These are phyloP conservation scores for Neotoma lepida DNA, from an alignment of 2,113 vertebrate genomes.

Conservation along the genomic window DNA sequence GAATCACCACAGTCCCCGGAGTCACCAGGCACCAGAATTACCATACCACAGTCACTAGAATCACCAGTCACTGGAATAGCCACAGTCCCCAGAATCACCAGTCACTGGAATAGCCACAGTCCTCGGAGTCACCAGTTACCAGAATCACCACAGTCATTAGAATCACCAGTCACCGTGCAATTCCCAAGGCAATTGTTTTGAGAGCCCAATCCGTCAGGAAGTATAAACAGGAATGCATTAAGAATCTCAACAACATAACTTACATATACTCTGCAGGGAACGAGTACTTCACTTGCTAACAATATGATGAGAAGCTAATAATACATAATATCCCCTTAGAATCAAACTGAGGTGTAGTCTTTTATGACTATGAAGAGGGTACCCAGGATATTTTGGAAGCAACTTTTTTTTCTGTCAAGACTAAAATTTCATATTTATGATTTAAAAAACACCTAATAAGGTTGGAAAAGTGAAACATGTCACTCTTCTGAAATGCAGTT, in stretches of 20 bases:
- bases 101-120: no score
- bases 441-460: background rate
- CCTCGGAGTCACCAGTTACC: no score
- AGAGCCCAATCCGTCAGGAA: background rate
- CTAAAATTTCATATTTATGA: constrained; percentile 2
- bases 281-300: background rate
- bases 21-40: background rate
- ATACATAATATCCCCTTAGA: background rate
- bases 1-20: background rate
- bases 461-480: background rate
- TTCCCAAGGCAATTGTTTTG: background rate
- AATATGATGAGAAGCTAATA: background rate
- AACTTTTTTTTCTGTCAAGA: constrained; percentile 20
- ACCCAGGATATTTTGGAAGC: constrained; percentile 27
- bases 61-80: background rate
- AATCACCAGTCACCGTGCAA: background rate
- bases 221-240: background rate
- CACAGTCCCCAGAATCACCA: background rate
- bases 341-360: background rate
- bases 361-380: background rate
- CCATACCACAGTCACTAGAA: background rate
- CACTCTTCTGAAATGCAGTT: background rate
- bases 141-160: no score
- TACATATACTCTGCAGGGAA: background rate
- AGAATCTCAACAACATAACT: background rate